Evolutionary conservation across 2,888 invertebrate species (phyloP), one percentile per base, ranked within the genome.

Genomic region (Mesorhabditis sp.): DNA sequence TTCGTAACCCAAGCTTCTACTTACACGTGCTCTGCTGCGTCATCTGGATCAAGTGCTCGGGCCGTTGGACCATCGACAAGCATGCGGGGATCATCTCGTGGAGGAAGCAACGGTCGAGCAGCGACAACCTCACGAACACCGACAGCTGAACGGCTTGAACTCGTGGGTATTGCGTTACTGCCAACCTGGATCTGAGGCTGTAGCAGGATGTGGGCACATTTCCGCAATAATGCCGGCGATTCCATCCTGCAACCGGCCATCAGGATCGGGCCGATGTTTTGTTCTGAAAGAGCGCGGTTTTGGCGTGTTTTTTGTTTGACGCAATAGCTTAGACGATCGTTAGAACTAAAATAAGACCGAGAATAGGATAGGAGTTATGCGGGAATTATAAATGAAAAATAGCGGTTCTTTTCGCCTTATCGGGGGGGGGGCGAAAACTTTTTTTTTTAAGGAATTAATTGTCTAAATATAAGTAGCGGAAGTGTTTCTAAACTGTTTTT

Each of bases 211-310:
- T 78, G 76, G 15, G 85, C 84, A 72, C 86, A 86, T 64, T 84
- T 85, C 28, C 81, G 73, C 42, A 86, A 72, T 13, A 86, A 69
- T 5, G 82, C 86, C 5, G 82, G 82, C 1, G 83, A 80, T 67
- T 86, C 86, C 82, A 86, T 82, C 72, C 85, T 85, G 72, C 85
- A 86, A 2, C 83, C 82, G 4, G 83, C 78, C 80, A 84, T 81
- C 61, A 85, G 72, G n/a, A 85, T 78, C 13, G 82, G 84, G 5
- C 80, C 85, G 58, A 85, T 83, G 73, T 85, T 85, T 7, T 81
- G 77, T 67, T 85, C 85, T 85, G 71, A 42, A 69, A 65, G 28
- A 2, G 28, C 28, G 1, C 28, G 28, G 28, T 28, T 28, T 28
- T 28, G 28, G 28, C 28, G 28, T 28, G 28, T 28, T 1, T 28